phyloP scores from a whole-genome alignment of 2,113 vertebrate species.

The Oncorhynchus tshawytscha region DNA sequence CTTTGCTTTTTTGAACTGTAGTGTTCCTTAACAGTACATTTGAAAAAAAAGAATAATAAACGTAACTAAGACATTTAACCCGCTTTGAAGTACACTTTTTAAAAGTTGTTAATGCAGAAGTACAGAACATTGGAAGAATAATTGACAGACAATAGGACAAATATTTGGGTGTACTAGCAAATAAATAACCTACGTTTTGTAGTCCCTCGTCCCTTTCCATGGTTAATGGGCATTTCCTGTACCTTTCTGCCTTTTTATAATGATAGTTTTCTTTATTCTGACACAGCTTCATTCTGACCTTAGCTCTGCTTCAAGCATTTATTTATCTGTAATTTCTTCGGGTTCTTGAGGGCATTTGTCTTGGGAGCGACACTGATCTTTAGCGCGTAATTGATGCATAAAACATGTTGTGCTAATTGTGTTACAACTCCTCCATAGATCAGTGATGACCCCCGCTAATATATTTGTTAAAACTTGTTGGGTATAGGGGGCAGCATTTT shows the following conservation, averaged over 20 bases:
- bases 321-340: constrained; percentile 38
- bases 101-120: too few relatives aligned
- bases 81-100: too few relatives aligned
- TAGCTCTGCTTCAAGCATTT: constrained; percentile 9
- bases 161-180: neutral
- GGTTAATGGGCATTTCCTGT: constrained; percentile 25
- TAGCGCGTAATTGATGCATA: constrained; percentile 35
- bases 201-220: neutral
- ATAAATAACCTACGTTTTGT: neutral
- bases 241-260: constrained; percentile 21
- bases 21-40: too few relatives aligned
- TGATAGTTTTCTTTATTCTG: constrained; percentile 5
- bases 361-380: constrained; percentile 19
- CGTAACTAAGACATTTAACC: too few relatives aligned
- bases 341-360: constrained; percentile 13
- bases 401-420: constrained; percentile 26
- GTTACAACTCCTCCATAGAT: constrained; percentile 10
- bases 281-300: neutral
- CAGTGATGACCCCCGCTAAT: constrained; percentile 3
- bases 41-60: too few relatives aligned
- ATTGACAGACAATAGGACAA: neutral
- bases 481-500: too few relatives aligned
- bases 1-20: too few relatives aligned
- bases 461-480: too few relatives aligned
- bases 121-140: too few relatives aligned